Conservation (phyloP, 2,888 invertebrate genomes). For the Stenchaetothrips biformis region DNA sequence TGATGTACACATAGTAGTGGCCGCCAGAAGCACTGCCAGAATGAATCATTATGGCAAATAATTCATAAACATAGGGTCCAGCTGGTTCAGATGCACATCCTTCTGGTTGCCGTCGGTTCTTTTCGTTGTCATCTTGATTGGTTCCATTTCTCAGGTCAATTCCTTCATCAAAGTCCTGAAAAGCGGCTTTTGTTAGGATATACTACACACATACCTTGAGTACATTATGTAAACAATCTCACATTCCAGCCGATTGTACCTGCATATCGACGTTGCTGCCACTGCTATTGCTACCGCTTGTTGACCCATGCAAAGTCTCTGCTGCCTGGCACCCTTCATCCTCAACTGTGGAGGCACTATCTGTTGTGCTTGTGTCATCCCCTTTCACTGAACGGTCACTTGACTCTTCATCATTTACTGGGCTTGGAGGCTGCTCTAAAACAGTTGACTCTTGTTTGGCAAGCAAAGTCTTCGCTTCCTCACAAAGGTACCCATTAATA, state of each 20-base stretch:
- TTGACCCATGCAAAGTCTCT: constrained; percentile 43
- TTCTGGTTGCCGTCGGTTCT: constrained; percentile 45
- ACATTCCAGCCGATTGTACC: constrained; percentile 36
- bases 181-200: not conserved
- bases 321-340: constrained; percentile 51
- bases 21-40: constrained; percentile 86
- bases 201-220: too few relatives aligned
- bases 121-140: constrained; percentile 52
- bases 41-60: constrained; percentile 89
- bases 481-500: constrained; percentile 65
- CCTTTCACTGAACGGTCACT: constrained; percentile 49
- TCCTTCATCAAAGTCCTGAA: constrained; percentile 46
- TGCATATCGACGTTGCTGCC: constrained; percentile 7
- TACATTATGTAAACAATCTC: constrained; percentile 30
- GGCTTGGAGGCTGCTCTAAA: constrained; percentile 37
- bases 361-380: constrained; percentile 64
- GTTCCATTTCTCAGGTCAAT: constrained; percentile 56
- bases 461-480: constrained; percentile 39
- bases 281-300: not conserved
- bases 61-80: constrained; percentile 74
- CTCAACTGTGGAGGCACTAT: constrained; percentile 63
- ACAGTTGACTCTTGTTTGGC: constrained; percentile 37
- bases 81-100: constrained; percentile 41
- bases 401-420: constrained; percentile 48
- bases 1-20: constrained; percentile 88